phyloP scores from a whole-genome alignment of 2,113 vertebrate species.

The Peromyscus californicus region DNA sequence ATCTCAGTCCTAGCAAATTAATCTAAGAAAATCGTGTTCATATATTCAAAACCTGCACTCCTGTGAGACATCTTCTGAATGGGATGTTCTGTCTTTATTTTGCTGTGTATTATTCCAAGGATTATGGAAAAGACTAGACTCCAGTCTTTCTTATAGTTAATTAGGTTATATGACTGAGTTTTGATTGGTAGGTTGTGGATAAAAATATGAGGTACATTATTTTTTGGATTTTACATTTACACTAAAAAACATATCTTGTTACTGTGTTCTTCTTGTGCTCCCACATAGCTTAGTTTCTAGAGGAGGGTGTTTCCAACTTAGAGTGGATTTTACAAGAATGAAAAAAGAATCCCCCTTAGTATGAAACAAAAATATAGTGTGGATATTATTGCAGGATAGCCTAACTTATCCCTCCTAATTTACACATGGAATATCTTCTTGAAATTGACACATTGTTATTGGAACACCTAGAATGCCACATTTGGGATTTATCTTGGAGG shows the following conservation, averaged over 20 bases:
- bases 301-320: not conserved
- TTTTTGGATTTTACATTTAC: not conserved
- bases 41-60: conserved; percentile 1
- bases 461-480: not conserved
- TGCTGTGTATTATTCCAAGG: not conserved
- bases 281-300: not conserved
- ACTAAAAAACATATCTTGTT: not conserved
- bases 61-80: not conserved
- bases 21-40: not conserved
- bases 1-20: not conserved
- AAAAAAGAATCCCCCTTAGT: not conserved
- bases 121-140: not conserved
- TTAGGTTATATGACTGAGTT: not conserved
- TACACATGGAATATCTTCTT: not conserved
- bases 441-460: not conserved
- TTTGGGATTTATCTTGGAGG: not conserved
- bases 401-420: not conserved
- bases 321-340: not conserved
- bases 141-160: not conserved
- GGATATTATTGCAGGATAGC: not conserved
- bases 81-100: not conserved
- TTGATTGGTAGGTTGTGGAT: not conserved
- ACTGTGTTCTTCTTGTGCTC: not conserved
- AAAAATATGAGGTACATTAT: not conserved
- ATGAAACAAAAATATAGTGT: not conserved